Conservation (phyloP, 2,797 vertebrate species). For the Trachops cirrhosus region DNA sequence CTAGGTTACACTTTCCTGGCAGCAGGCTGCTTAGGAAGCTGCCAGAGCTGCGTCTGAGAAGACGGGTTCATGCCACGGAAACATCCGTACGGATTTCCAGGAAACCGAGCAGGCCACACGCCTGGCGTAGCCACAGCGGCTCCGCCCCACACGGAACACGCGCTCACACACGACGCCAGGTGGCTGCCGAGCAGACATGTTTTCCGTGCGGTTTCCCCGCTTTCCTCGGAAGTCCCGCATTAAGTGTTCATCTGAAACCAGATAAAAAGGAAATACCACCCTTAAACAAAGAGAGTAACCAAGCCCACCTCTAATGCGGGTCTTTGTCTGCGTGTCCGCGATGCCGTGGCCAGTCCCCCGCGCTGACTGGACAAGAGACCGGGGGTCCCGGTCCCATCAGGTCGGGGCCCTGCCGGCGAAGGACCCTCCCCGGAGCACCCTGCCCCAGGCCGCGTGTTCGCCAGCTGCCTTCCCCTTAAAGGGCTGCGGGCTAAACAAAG, state of each 20-base stretch:
- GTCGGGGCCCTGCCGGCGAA: not conserved
- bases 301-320: not conserved
- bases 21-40: not conserved
- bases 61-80: conserved; percentile 39
- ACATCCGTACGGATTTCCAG: conserved; percentile 43
- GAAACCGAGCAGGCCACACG: conserved; percentile 34
- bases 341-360: not conserved
- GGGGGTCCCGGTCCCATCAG: not conserved
- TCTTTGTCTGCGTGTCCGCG: not conserved
- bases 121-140: not conserved
- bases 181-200: not conserved
- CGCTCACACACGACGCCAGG: not conserved
- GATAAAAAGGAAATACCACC: not conserved
- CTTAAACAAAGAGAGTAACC: not conserved
- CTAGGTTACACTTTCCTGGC: no score
- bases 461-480: not conserved
- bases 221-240: not conserved
- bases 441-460: not conserved
- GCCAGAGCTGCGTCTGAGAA: conserved; percentile 32
- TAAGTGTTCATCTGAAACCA: not conserved
- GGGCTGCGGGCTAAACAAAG: fast-evolving
- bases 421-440: not conserved
- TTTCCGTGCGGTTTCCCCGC: not conserved
- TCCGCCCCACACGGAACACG: not conserved
- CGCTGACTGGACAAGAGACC: not conserved